phyloP scores from a whole-genome alignment of 1,140 invertebrate species.

The Rhyzopertha dominica region DNA sequence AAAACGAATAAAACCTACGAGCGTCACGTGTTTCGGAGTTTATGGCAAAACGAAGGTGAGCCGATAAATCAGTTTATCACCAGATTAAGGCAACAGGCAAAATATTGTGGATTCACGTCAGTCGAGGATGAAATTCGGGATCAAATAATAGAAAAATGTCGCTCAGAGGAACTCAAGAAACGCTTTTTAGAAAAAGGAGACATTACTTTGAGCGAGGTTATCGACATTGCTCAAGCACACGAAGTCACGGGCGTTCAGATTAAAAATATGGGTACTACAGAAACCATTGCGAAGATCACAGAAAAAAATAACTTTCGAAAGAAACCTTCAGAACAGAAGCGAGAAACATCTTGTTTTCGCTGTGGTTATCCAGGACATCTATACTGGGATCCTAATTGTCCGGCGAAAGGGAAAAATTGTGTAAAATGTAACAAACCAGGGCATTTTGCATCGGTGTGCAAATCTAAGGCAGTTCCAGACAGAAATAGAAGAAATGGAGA shows the following conservation, averaged over 20 bases:
- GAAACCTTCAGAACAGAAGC: no score
- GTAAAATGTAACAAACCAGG: no score
- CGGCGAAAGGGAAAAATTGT: no score
- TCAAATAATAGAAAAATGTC: background rate
- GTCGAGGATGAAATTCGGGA: background rate
- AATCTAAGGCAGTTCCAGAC: no score
- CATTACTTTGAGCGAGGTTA: background rate
- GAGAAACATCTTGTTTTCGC: no score
- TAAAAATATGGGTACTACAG: background rate
- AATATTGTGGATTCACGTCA: background rate
- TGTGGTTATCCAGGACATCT: no score
- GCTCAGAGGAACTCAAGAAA: background rate
- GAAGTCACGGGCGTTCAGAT: background rate
- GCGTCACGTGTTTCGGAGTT: background rate
- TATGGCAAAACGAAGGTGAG: background rate
- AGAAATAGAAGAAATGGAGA: no score
- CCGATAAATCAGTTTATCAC: constrained; percentile 1
- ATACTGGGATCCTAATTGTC: no score
- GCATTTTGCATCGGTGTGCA: no score
- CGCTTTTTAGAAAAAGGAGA: background rate
- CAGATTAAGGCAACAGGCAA: background rate
- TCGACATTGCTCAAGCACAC: background rate
- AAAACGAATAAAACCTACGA: background rate
- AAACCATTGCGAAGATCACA: no score
- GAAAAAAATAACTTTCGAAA: no score